Evolutionary conservation across 2,888 invertebrate species (phyloP).

Genomic region (Pollenia griseotomentosa): DNA sequence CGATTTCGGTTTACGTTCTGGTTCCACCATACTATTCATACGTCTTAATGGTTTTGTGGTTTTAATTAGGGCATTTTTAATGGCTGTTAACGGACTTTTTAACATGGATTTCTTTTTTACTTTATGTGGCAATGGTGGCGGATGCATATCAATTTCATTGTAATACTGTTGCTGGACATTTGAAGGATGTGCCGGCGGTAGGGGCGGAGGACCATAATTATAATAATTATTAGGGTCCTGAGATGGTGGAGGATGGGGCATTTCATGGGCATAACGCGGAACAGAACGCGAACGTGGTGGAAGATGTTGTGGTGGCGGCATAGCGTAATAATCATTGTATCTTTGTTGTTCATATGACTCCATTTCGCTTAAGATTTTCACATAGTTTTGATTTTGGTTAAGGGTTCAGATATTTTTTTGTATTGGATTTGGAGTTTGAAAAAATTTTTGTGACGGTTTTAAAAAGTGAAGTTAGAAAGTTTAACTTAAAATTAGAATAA

Average conservation of each 20-base stretch:
- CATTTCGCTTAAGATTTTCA: slow-evolving; percentile 82
- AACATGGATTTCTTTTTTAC: slow-evolving; percentile 83
- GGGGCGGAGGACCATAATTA: slow-evolving; percentile 75
- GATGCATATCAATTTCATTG: slow-evolving; percentile 77
- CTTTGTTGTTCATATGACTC: slow-evolving; percentile 81
- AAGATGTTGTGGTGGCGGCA: slow-evolving; percentile 79
- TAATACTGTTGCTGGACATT: slow-evolving; percentile 78
- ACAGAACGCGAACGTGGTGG: slow-evolving; percentile 78
- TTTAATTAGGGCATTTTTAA: slow-evolving; percentile 83
- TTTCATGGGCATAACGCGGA: slow-evolving; percentile 76
- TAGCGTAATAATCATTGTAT: slow-evolving; percentile 82
- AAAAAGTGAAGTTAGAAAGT: background rate
- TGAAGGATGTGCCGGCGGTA: slow-evolving; percentile 72
- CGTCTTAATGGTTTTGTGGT: slow-evolving; percentile 82
- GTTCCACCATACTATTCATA: slow-evolving; percentile 84
- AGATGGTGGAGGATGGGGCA: slow-evolving; percentile 73
- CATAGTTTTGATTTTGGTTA: slow-evolving; percentile 54
- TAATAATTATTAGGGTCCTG: slow-evolving; percentile 80
- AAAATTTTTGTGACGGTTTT: slow-evolving; percentile 15
- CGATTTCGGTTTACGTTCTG: slow-evolving; percentile 81
- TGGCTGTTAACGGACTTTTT: slow-evolving; percentile 82
- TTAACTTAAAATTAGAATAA: background rate
- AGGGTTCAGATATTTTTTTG: slow-evolving; percentile 27
- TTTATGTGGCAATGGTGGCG: slow-evolving; percentile 81
- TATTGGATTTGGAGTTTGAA: background rate